Percentiles rank a stretch among this genome's conserved stretches.
Evolutionary conservation across 30 jellyfish, hydroid and myxozoan species (phyloP).

Genomic region (Mastigias papua): DNA sequence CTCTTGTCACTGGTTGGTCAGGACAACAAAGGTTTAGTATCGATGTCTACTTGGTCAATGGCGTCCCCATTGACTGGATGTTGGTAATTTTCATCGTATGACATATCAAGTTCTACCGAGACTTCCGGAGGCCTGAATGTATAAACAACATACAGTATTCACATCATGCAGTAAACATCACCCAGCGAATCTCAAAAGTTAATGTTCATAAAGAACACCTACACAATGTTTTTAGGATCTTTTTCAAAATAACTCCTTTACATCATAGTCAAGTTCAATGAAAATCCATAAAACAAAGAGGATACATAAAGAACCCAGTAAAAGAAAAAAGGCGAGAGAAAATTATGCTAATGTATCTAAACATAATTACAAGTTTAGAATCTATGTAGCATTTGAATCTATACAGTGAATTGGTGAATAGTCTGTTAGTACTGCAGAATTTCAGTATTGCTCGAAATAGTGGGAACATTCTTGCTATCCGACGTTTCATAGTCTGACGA

Average conservation of each 20-base stretch:
- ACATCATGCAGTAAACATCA: neutral
- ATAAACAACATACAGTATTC: neutral
- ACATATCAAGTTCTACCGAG: neutral
- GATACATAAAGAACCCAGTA: neutral
- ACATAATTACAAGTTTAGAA: no score
- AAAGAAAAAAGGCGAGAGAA: neutral
- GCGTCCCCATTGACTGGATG: neutral
- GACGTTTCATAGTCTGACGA: no score
- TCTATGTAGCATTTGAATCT: no score
- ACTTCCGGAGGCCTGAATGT: slow-evolving; percentile 11
- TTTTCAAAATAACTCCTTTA: neutral
- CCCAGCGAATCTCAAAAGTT: no score
- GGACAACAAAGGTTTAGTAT: neutral
- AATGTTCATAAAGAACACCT: no score
- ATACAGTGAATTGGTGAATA: no score
- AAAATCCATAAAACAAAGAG: neutral
- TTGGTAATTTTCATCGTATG: neutral
- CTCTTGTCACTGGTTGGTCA: neutral
- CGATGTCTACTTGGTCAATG: neutral
- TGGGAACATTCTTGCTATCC: no score
- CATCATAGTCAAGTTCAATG: neutral
- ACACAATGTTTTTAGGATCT: no score
- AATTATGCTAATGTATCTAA: neutral
- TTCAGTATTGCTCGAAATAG: no score
- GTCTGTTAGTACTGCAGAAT: no score